Base-by-base conservation (phyloP, 2,113 vertebrate species). In the Dasyornis broadbenti region DNA sequence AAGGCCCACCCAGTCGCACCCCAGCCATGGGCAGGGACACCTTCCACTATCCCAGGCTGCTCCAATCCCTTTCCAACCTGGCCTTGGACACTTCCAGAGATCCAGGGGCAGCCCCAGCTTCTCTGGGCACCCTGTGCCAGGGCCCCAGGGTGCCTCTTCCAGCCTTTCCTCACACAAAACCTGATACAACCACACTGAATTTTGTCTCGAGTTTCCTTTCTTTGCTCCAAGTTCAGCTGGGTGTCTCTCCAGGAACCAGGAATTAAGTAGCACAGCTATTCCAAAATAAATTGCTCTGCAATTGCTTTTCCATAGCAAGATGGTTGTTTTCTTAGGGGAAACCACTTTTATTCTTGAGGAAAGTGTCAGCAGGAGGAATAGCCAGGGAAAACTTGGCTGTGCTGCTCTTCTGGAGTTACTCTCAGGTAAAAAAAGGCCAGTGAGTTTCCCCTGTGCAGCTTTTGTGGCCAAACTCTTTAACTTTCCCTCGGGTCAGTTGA, bases 271-370 rank as follows among this genome's bases (percentile, higher is more conserved):
- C 31, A 71, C 20, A 80, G 49, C 70, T 82, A 40, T 60, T 94
- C 66, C 78, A 82, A 91, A 93, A 54, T 85, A 87, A 94, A 91
- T 78, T 54, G 78, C 54, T 91, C 63, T 57, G 15, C 71, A 40
- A 64, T 71, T 76, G 70, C 42, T 95, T 89, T 93, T 86, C 91
- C 77, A 59, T 37, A 94, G 79, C 53, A 95, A 76, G 60, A 59
- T 3, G 4, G 37, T 65, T 92, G 66, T 89, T 97, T 94, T 87
- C 81, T 75, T 47, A 91, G 71, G 92, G 71, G 64, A 90, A 91
- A 73, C 52, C 66, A 21, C 39, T 94, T 90, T 50, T 47, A 65
- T 90, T 88, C 84, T 82, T 50, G 71, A 82, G 75, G 19, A 95
- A 72, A 52, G 15, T 6, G 35, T 86, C 82, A 81, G 63, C 68